Evolutionary conservation across 2,888 invertebrate species (phyloP).

Genomic region (Archips xylosteana): DNA sequence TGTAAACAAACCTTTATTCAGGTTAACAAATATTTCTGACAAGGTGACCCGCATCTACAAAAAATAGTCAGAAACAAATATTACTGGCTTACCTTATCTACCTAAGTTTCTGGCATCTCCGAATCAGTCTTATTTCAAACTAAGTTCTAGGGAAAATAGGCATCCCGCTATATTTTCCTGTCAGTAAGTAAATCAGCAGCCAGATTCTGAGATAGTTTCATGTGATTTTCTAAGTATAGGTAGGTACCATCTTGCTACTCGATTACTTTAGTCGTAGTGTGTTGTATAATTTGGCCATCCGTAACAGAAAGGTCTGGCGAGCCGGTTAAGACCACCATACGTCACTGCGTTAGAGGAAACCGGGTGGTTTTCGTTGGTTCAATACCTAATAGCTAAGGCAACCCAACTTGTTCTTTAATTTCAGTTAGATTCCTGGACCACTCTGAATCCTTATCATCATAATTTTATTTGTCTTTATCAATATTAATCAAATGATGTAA

Average conservation of each 20-base stretch:
- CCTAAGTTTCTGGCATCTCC: neutral
- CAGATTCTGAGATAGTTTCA: neutral
- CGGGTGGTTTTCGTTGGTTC: neutral
- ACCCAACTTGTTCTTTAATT: too few species aligned
- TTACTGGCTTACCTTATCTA: too few species aligned
- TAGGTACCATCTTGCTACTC: neutral
- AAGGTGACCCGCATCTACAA: too few species aligned
- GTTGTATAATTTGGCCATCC: slow-evolving; percentile 6
- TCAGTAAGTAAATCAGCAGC: too few species aligned
- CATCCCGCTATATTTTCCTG: too few species aligned
- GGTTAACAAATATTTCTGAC: too few species aligned
- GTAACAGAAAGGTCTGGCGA: slow-evolving; percentile 5
- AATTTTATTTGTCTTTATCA: too few species aligned
- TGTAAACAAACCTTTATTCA: too few species aligned
- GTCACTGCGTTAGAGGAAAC: neutral
- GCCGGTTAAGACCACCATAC: neutral
- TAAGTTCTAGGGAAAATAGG: neutral
- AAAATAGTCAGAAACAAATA: too few species aligned
- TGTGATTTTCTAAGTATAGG: neutral
- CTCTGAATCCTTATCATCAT: too few species aligned
- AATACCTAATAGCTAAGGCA: neutral
- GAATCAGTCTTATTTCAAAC: neutral
- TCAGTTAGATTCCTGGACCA: too few species aligned
- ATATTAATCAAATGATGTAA: too few species aligned
- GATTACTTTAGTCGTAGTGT: slow-evolving; percentile 5